Conservation (phyloP, 2,797 vertebrate species). For the Takifugu ocellatus region DNA sequence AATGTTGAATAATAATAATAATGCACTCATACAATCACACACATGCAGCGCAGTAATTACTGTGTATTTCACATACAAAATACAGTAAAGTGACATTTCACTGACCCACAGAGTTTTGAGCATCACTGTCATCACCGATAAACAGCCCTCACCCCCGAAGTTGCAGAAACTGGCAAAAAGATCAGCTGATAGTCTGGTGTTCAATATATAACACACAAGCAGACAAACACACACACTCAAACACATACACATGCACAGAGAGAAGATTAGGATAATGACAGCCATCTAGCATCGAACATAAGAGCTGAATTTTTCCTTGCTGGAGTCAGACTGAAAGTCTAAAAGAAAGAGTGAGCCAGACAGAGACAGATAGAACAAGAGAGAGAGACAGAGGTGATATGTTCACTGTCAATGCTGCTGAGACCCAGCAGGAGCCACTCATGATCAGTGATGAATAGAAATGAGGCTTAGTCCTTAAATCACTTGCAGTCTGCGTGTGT, state of each 20-base stretch:
- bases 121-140: too few relatives aligned
- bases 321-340: constrained; percentile 26
- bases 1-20: too few relatives aligned
- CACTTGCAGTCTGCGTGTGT: not conserved
- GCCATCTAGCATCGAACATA: constrained; percentile 47
- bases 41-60: too few relatives aligned
- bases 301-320: constrained; percentile 37
- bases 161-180: too few relatives aligned
- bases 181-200: too few relatives aligned
- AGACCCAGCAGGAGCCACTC: constrained; percentile 47
- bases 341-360: not conserved
- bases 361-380: constrained; percentile 33
- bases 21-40: too few relatives aligned
- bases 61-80: too few relatives aligned
- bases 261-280: constrained; percentile 56
- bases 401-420: constrained; percentile 59
- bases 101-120: too few relatives aligned
- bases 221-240: constrained; percentile 2
- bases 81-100: too few relatives aligned
- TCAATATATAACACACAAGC: not conserved
- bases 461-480: constrained; percentile 37
- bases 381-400: constrained; percentile 42
- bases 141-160: too few relatives aligned
- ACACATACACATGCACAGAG: constrained; percentile 11
- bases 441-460: constrained; percentile 46